These are phyloP conservation scores for Conus ventricosus DNA, from an alignment of 1,140 invertebrate genomes.

Conservation along the genomic window DNA sequence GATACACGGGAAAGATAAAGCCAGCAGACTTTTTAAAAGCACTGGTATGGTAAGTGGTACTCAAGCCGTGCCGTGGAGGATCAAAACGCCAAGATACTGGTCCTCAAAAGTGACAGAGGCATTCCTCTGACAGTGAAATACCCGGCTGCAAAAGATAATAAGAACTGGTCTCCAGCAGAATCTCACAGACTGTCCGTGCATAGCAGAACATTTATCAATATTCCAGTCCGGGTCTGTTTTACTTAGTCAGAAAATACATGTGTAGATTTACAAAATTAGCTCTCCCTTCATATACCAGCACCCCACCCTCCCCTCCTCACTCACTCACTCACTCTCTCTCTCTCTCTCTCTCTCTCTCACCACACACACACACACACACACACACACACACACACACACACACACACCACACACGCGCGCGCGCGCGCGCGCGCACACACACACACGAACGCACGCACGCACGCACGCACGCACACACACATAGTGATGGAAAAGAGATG, in stretches of 20 bases:
- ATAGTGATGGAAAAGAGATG: too few relatives aligned
- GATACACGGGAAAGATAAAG: neutral
- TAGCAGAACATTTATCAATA: too few relatives aligned
- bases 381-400: too few relatives aligned
- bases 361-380: too few relatives aligned
- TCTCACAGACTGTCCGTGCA: neutral
- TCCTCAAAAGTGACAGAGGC: neutral
- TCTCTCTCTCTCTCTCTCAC: too few relatives aligned
- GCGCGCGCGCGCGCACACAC: too few relatives aligned
- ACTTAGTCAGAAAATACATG: neutral
- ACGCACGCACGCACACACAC: too few relatives aligned
- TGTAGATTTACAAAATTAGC: neutral
- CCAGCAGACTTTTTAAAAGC: neutral
- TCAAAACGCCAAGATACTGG: neutral
- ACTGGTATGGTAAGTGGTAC: neutral
- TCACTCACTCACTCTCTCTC: too few relatives aligned
- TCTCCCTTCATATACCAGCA: too few relatives aligned
- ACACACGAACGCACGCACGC: too few relatives aligned
- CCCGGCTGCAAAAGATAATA: neutral
- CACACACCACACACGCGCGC: too few relatives aligned
- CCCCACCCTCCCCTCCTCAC: too few relatives aligned
- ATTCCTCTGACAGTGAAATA: neutral
- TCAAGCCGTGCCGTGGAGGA: neutral
- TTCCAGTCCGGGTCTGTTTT: neutral
- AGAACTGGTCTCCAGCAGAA: neutral